Percentiles rank a stretch among this genome's conserved stretches.
These are phyloP conservation scores for Dorcus parallelipipedus DNA, from an alignment of 2,888 invertebrate species.

Conservation along the genomic window DNA sequence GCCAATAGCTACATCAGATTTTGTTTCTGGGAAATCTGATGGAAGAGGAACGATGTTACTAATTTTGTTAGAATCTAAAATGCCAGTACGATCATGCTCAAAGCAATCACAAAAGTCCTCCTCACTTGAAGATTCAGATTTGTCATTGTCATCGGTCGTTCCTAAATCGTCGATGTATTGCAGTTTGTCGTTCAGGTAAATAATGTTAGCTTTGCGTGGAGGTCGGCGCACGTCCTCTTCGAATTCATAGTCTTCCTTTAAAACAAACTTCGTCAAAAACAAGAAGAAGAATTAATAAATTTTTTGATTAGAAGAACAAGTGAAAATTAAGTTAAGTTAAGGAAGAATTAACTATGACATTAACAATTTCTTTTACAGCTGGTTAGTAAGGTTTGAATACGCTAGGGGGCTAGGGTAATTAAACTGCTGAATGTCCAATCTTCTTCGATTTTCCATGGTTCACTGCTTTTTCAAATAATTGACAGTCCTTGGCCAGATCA, in stretches of 20 bases:
- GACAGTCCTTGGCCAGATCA: too few species aligned
- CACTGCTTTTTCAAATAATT: too few species aligned
- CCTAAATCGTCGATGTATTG: constrained; percentile 24
- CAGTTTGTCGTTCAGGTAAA: constrained; percentile 30
- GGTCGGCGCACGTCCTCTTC: constrained; percentile 22
- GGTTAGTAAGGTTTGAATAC: too few species aligned
- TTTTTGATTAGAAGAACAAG: too few species aligned
- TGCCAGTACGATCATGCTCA: constrained; percentile 23
- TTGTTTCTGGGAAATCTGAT: constrained; percentile 7
- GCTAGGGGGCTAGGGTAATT: too few species aligned
- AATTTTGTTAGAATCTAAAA: constrained; percentile 8
- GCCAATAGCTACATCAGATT: not conserved
- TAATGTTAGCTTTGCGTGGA: constrained; percentile 28
- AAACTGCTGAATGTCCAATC: too few species aligned
- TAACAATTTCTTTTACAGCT: too few species aligned
- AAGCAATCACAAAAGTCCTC: constrained; percentile 42
- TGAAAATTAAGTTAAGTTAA: too few species aligned
- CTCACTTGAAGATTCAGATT: constrained; percentile 41
- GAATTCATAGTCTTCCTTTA: constrained; percentile 35
- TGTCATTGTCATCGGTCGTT: constrained; percentile 13
- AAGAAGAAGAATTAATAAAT: too few species aligned
- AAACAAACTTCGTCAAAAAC: not conserved
- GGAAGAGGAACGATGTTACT: constrained; percentile 9
- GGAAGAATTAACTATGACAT: too few species aligned
- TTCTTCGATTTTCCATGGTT: too few species aligned